Evolutionary conservation across 1,140 invertebrate genomes (phyloP).

Genomic region (Drosophila bocqueti): DNA sequence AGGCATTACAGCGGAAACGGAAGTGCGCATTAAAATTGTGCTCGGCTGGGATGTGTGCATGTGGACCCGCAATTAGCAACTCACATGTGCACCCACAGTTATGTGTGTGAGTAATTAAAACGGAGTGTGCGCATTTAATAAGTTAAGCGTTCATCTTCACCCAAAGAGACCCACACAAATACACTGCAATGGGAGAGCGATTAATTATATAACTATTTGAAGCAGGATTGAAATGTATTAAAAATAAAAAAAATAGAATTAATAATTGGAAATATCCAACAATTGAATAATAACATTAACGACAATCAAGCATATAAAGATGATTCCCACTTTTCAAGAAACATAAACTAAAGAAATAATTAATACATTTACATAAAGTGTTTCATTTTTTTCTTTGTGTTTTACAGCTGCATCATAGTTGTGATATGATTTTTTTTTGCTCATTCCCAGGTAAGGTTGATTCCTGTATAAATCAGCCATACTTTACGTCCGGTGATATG

Average conservation of each 20-base stretch:
- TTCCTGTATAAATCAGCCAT: constrained; percentile 34
- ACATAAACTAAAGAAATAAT: neutral
- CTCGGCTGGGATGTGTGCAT: constrained; percentile 43
- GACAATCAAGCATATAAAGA: neutral
- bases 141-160: constrained; percentile 65
- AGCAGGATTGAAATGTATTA: neutral
- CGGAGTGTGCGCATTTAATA: constrained; percentile 77
- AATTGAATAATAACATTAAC: neutral
- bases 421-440: constrained; percentile 12
- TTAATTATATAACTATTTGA: neutral
- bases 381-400: neutral
- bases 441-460: neutral
- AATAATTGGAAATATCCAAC: neutral
- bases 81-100: constrained; percentile 47
- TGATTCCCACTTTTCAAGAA: too few species aligned
- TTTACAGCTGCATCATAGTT: constrained; percentile 8
- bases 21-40: constrained; percentile 82
- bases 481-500: constrained; percentile 33
- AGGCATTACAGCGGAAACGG: constrained; percentile 82
- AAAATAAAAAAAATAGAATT: neutral
- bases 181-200: neutral
- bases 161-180: constrained; percentile 2
- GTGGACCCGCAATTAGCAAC: constrained; percentile 74
- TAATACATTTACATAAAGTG: neutral
- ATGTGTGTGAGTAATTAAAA: constrained; percentile 79